Evolutionary conservation across 2,113 vertebrate genomes (phyloP), one percentile per base, ranked within the genome.

Genomic region (Phylloscopus whistleri): DNA sequence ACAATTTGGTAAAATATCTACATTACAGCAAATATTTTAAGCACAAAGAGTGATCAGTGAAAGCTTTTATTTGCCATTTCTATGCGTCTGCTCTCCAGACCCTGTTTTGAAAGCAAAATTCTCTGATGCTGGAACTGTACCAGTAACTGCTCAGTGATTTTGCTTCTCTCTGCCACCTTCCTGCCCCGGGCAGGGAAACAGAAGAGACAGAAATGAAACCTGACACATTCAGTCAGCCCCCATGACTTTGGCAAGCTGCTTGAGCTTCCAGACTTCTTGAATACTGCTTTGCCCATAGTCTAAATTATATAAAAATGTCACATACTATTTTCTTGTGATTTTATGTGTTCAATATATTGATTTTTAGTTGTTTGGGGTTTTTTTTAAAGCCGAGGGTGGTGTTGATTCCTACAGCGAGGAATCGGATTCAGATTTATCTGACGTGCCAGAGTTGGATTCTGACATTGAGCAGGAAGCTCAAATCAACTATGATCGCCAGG

Each of bases 391-490:
- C 99, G 99, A 99, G 74, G 98, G 98, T 6, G 98, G 98, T 16
- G 96, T 98, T 1, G 99, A 99, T 97, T 99, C 99, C 24, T 99
- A 99, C 97, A 99, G 99, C 24, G 99, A 99, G 52, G 99, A 99
- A 95, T 99, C 99, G 0, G 99, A 99, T 96, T 99, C 99, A 0
- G 99, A 99, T 81, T 96, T 99, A 77, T 99, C 99, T 0, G 99
- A 99, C 7, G 98, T 99, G 91, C 99, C 99, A 2, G 99, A 99
- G 74, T 87, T 99, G 85, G 99, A 99, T 96, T 99, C 99, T 5
- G 99, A 99, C 97, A 99, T 99, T n/a, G 99, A 99, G 87, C 99
- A 99, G 95, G 99, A 99, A 97, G 98, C 99, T 92, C 99, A 99
- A 97, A 99, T 98, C 95, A 99, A 98, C 98, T 99, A 99, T 20